Conservation (phyloP, 2,888 invertebrate species). For the Volucella bombylans region DNA sequence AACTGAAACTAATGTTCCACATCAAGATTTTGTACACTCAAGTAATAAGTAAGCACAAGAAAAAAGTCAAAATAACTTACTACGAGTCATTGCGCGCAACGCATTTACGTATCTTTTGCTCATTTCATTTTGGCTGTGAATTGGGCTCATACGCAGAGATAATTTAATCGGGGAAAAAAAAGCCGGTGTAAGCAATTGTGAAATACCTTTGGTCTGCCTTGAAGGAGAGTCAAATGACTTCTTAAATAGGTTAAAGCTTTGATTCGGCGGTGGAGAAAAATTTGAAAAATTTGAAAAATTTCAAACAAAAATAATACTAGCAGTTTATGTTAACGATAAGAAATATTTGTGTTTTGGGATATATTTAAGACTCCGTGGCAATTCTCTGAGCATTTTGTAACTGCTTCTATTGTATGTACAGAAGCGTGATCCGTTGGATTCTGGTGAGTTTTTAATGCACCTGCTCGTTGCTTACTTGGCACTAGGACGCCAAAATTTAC, state of each 20-base stretch:
- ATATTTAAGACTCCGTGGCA: no score
- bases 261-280: neutral
- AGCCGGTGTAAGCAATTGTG: conserved; percentile 50
- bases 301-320: no score
- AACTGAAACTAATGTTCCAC: conserved; percentile 73
- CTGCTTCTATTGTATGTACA: no score
- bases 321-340: no score
- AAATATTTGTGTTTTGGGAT: no score
- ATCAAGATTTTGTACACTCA: conserved; percentile 66
- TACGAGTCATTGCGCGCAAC: conserved; percentile 33
- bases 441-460: no score
- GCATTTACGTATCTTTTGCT: conserved; percentile 22
- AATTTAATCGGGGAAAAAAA: conserved; percentile 65
- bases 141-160: conserved; percentile 29
- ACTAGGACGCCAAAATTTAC: no score
- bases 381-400: no score
- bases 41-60: conserved; percentile 32
- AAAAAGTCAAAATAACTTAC: conserved; percentile 22
- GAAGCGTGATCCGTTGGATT: no score
- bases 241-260: conserved; percentile 40
- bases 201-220: conserved; percentile 62
- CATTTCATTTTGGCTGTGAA: no score
- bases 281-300: no score
- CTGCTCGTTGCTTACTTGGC: no score
- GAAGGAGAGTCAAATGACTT: conserved; percentile 58